Evolutionary conservation across 2,113 vertebrate genomes (phyloP).

Genomic region (Indri indri): DNA sequence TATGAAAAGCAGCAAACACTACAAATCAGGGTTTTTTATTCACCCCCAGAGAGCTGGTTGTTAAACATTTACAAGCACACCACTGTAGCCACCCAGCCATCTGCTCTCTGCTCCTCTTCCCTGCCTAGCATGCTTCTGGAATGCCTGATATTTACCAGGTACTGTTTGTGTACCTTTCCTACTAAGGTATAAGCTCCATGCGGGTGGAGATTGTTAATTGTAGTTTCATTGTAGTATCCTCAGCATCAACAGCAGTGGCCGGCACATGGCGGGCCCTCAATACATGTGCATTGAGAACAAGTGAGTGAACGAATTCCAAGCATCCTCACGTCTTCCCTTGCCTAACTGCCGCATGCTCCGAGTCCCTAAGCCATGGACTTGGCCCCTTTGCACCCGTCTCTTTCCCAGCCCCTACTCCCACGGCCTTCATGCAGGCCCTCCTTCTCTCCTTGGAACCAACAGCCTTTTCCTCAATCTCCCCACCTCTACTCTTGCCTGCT

Average conservation of each 20-base stretch:
- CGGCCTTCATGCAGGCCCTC: neutral
- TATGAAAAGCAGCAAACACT: neutral
- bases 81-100: no score
- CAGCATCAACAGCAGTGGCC: neutral
- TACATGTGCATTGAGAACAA: neutral
- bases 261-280: neutral
- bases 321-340: neutral
- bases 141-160: neutral
- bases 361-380: neutral
- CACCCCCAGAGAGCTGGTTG: neutral
- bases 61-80: neutral
- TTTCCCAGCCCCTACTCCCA: neutral
- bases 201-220: neutral
- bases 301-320: neutral
- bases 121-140: no score
- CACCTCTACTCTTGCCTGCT: neutral
- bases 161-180: neutral
- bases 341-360: neutral
- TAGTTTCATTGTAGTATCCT: neutral
- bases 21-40: neutral
- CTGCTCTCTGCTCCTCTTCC: neutral
- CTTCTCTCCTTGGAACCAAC: neutral
- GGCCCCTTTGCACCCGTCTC: neutral
- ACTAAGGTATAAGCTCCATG: neutral
- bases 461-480: neutral